Evolutionary conservation across 2,797 vertebrate species (phyloP).

Genomic region (Enteromius unitaeniatus): DNA sequence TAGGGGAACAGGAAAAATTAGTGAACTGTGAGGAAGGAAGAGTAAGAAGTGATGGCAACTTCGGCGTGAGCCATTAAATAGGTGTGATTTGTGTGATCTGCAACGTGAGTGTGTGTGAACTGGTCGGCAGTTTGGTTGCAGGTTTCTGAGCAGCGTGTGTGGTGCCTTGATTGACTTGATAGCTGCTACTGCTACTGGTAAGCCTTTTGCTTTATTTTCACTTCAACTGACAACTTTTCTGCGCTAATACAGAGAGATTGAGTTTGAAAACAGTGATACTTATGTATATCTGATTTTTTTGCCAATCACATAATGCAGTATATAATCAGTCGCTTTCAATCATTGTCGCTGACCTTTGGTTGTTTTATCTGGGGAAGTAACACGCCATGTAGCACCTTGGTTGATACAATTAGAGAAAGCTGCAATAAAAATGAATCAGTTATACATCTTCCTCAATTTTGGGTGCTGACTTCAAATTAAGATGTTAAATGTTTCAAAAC

Average conservation of each 20-base stretch:
- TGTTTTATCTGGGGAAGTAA: not conserved
- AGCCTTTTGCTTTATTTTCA: slow-evolving; percentile 15
- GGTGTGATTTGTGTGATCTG: slow-evolving; percentile 19
- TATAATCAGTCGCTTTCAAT: not conserved
- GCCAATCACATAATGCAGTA: not conserved
- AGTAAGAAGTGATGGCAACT: slow-evolving; percentile 44
- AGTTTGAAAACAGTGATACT: not conserved
- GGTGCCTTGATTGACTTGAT: slow-evolving; percentile 5
- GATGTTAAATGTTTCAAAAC: not conserved
- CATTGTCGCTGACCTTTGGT: not conserved
- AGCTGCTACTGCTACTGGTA: slow-evolving; percentile 42
- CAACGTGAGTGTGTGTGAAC: not conserved
- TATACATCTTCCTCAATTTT: not conserved
- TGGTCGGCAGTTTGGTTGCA: slow-evolving; percentile 29
- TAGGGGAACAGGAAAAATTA: not conserved
- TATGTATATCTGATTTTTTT: not conserved
- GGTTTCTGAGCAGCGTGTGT: slow-evolving; percentile 24
- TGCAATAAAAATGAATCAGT: not conserved
- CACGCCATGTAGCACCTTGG: no score
- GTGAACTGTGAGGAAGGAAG: not conserved
- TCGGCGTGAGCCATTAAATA: slow-evolving; percentile 29
- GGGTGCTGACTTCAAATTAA: not conserved
- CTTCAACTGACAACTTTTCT: not conserved
- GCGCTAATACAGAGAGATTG: not conserved
- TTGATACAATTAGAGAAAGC: not conserved